A percentile compares a stretch with the other conserved stretches of the same genome.
Conservation (phyloP, 2,797 vertebrate genomes). For the Hirundo rustica region DNA sequence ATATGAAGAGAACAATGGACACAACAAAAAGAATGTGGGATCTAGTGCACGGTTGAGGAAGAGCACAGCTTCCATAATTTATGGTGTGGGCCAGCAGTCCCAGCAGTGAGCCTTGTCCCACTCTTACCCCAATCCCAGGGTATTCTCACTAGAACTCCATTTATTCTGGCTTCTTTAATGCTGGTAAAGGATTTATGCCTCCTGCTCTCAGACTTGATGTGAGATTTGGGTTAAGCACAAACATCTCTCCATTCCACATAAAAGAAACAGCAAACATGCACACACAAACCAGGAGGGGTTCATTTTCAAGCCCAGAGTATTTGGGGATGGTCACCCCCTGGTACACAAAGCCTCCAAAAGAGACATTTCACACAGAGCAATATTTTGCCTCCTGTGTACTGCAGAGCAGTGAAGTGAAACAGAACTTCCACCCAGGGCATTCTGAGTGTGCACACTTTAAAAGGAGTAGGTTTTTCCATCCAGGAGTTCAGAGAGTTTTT, state of each 20-base stretch:
- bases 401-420: background rate
- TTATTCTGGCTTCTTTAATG: background rate
- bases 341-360: background rate
- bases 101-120: background rate
- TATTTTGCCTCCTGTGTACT: background rate
- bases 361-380: background rate
- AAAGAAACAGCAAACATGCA: background rate
- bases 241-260: background rate
- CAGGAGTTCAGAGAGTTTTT: background rate
- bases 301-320: background rate
- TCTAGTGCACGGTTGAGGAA: background rate
- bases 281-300: background rate
- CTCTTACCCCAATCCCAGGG: background rate
- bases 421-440: background rate
- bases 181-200: background rate
- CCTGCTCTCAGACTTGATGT: background rate
- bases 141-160: background rate
- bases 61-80: background rate
- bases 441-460: background rate
- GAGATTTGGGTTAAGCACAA: background rate
- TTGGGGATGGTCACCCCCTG: background rate
- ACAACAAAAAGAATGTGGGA: background rate
- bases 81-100: background rate
- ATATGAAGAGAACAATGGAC: background rate
- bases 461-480: background rate